Evolutionary conservation across 1,140 invertebrate genomes (phyloP).

Genomic region (Chymomyza costata): DNA sequence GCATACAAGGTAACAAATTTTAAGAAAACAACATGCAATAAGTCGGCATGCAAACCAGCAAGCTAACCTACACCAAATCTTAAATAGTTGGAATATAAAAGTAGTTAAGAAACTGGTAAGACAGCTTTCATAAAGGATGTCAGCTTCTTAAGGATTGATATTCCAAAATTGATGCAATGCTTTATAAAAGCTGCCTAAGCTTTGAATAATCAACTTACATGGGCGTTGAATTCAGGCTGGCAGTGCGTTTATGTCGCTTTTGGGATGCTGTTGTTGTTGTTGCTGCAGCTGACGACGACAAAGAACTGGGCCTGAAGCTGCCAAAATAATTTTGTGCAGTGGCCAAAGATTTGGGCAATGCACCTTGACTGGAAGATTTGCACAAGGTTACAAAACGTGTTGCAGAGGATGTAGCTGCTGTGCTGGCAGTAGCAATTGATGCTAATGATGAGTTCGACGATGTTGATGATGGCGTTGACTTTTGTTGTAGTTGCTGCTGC

Average conservation of each 20-base stretch:
- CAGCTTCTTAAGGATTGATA: too few relatives aligned
- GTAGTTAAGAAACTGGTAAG: neutral
- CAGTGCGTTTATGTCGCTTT: constrained; percentile 56
- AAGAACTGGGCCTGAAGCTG: too few relatives aligned
- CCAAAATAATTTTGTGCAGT: constrained; percentile 49
- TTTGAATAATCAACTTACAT: constrained; percentile 50
- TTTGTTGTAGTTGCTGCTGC: constrained; percentile 23
- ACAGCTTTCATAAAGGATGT: too few relatives aligned
- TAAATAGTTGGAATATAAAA: neutral
- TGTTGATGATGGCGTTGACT: constrained; percentile 28
- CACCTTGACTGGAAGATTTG: constrained; percentile 61
- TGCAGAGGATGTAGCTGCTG: constrained; percentile 15
- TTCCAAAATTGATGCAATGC: neutral
- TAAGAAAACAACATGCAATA: constrained; percentile 47
- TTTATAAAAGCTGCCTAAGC: constrained; percentile 1
- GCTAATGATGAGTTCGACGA: constrained; percentile 27
- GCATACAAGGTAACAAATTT: too few relatives aligned
- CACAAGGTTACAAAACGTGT: constrained; percentile 45
- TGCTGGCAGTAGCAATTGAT: constrained; percentile 25
- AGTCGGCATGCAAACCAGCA: constrained; percentile 55
- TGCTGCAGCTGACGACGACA: constrained; percentile 28
- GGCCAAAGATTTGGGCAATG: constrained; percentile 58
- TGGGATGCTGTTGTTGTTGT: constrained; percentile 41
- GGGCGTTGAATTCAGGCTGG: constrained; percentile 51
- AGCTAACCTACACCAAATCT: constrained; percentile 49